Evolutionary conservation across 2,888 invertebrate species (phyloP).

Genomic region (Phyto melanocephala): DNA sequence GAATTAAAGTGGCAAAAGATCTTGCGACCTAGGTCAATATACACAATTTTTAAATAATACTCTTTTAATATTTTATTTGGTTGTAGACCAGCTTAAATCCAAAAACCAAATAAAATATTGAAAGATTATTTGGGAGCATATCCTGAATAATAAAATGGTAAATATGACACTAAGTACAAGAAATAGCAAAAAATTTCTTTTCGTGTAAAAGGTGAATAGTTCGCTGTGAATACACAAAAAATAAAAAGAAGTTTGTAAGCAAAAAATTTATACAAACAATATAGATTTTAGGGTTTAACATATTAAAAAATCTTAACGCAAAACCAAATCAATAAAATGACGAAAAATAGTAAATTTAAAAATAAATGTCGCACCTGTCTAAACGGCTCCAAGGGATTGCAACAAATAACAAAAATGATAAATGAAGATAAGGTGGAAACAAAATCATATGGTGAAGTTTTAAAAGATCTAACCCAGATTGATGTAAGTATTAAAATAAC

Average conservation of each 20-base stretch:
- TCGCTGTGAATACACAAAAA: conserved; percentile 15
- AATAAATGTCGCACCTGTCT: conserved; percentile 57
- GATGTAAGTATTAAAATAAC: conserved; percentile 41
- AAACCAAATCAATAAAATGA: conserved; percentile 36
- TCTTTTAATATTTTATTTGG: no score
- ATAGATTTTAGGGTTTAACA: conserved; percentile 20
- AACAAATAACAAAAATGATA: conserved; percentile 30
- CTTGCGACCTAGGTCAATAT: no score
- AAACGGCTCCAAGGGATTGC: conserved; percentile 41
- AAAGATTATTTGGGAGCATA: no score
- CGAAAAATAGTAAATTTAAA: conserved; percentile 46
- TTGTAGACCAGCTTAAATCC: no score
- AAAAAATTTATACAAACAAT: conserved; percentile 27
- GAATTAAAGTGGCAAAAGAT: no score
- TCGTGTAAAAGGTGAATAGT: neutral
- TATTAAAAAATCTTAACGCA: neutral
- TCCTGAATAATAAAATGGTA: no score
- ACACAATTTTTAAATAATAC: no score
- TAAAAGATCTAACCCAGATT: conserved; percentile 50
- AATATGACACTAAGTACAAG: no score
- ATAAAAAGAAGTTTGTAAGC: conserved; percentile 26
- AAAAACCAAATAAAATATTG: no score
- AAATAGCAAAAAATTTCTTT: conserved; percentile 2
- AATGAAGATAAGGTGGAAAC: conserved; percentile 43
- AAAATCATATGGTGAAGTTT: conserved; percentile 47